Base-by-base conservation (phyloP, 2,888 invertebrate species). In the Epistrophella euchroma region DNA sequence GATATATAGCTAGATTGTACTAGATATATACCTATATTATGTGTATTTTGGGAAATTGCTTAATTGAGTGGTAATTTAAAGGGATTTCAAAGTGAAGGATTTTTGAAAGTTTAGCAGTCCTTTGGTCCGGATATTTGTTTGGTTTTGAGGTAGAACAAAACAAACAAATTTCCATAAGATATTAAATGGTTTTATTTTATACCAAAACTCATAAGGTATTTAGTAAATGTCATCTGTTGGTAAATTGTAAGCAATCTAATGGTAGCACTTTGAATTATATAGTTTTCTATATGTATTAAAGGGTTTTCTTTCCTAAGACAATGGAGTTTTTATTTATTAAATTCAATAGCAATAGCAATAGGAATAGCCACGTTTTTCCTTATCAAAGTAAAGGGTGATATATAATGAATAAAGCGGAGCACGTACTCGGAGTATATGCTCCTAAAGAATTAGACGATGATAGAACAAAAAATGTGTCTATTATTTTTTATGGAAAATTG, bases 1-100 rank as follows among this genome's bases (percentile, higher is more conserved):
- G 3, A 37, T 4, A 40, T 1, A 32, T 1, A 35, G n/a, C n/a
- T n/a, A 40, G 15, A 40, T 40, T 6, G n/a, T n/a, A n/a, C 37
- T 50, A 70, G 62, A 52, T 32, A 19, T 45, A 40, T 52, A n/a
- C 15, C 40, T 55, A 45, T 9, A 11, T 22, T n/a, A n/a, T n/a
- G n/a, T n/a, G n/a, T n/a, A n/a, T 50, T 43, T 66, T 28, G 40
- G 66, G n/a, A 52, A 55, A 52, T 79, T 79, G 45, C 66, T 60
- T 56, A 78, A 78, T 82, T 84, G 79, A 84, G 64, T 75, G 83
- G 56, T 70, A 84, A 74, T 79, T 64, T 62, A 47, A 28, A 45
- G 47, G 66, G 50, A 79, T 56, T 79, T 60, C 28, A 37, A 75
- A 66, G 71, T 66, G 75, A 71, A 80, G 66, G 74, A 79, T 79